Conservation (phyloP, 1,140 invertebrate genomes). For the Zaprionus inermis region DNA sequence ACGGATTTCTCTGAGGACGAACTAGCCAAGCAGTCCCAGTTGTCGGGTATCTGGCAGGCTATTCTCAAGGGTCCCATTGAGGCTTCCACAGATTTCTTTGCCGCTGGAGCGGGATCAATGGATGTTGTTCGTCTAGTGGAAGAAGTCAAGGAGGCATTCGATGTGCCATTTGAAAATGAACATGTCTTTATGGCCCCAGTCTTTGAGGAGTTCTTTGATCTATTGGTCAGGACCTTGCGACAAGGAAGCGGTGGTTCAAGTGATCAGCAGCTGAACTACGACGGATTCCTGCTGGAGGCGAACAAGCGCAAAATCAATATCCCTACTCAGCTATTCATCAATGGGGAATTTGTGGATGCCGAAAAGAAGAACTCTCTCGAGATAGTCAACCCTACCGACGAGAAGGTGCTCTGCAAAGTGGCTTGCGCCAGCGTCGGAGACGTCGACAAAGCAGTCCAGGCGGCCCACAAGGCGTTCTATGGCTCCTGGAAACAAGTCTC, state of each 20-base stretch:
- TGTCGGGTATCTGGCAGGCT: conserved; percentile 91
- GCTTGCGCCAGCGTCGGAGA: conserved; percentile 91
- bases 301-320: conserved; percentile 95
- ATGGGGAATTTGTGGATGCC: conserved; percentile 94
- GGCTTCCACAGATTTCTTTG: conserved; percentile 95
- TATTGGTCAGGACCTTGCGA: conserved; percentile 67
- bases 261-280: conserved; percentile 86
- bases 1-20: conserved; percentile 91
- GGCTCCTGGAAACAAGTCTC: conserved; percentile 96
- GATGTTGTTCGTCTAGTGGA: conserved; percentile 97
- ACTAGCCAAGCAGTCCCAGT: conserved; percentile 86
- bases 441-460: conserved; percentile 93
- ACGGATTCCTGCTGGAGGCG: conserved; percentile 89
- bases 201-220: conserved; percentile 92
- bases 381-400: conserved; percentile 94
- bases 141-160: conserved; percentile 94
- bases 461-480: conserved; percentile 94
- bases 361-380: conserved; percentile 87
- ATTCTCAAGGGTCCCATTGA: conserved; percentile 93
- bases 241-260: conserved; percentile 46
- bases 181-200: conserved; percentile 96
- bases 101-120: conserved; percentile 96
- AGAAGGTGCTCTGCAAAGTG: conserved; percentile 91
- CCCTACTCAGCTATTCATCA: conserved; percentile 95
- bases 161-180: conserved; percentile 92